Percentiles rank a stretch among this genome's conserved stretches.
These are phyloP conservation scores for Nymphalis c-album DNA, from an alignment of 2,888 invertebrate genomes.

Conservation along the genomic window DNA sequence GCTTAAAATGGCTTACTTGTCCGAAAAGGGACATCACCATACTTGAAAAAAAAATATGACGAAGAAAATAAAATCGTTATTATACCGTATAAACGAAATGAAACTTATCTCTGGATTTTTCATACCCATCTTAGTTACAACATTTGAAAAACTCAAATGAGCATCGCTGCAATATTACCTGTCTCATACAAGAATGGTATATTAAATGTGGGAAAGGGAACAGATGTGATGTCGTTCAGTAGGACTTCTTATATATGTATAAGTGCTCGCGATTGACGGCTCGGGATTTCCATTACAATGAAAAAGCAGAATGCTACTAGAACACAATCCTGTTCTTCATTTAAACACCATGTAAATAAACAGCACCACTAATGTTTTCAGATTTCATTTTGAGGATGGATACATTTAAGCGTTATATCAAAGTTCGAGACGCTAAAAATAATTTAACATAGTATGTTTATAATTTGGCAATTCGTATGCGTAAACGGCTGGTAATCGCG, in stretches of 20 bases:
- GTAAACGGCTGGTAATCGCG: constrained; percentile 33
- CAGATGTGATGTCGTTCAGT: constrained; percentile 43
- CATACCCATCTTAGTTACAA: too few relatives aligned
- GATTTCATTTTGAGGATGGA: not conserved
- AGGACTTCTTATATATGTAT: constrained; percentile 30
- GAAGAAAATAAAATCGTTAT: too few relatives aligned
- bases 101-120: too few relatives aligned
- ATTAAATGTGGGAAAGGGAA: constrained; percentile 50
- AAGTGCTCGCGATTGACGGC: not conserved
- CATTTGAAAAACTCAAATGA: too few relatives aligned
- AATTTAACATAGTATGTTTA: constrained; percentile 23
- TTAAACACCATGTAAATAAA: not conserved
- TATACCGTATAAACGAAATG: too few relatives aligned
- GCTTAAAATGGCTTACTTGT: too few relatives aligned
- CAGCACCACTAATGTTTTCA: too few relatives aligned
- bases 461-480: constrained; percentile 58
- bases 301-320: not conserved
- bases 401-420: not conserved
- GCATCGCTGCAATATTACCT: not conserved
- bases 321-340: not conserved
- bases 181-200: constrained; percentile 5
- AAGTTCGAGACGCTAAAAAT: constrained; percentile 9
- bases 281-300: not conserved
- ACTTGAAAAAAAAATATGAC: too few relatives aligned
- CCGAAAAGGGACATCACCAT: too few relatives aligned